phyloP scores from a whole-genome alignment of 2,888 invertebrate species.

The Pycnomerus fuliginosus region DNA sequence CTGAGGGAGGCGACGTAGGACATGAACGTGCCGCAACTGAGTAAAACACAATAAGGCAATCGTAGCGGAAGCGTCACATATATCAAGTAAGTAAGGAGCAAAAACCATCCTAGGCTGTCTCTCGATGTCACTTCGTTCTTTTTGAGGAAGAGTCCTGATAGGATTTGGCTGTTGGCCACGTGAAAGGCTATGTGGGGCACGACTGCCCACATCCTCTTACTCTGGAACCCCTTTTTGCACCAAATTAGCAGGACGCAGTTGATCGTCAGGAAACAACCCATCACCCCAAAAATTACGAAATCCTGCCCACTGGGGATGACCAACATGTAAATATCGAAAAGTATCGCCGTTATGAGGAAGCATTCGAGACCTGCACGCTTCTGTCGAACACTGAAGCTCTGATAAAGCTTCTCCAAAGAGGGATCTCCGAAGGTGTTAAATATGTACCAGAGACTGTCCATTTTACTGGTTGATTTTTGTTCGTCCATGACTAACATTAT shows the following conservation, averaged over 20 bases:
- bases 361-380: constrained; percentile 69
- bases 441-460: constrained; percentile 39
- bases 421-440: constrained; percentile 60
- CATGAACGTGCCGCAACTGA: constrained; percentile 62
- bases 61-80: constrained; percentile 73
- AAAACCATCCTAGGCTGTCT: constrained; percentile 70
- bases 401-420: constrained; percentile 68
- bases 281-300: constrained; percentile 44
- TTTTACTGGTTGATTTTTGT: constrained; percentile 43
- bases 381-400: constrained; percentile 70
- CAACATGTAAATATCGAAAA: constrained; percentile 65
- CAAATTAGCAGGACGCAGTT: constrained; percentile 50
- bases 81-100: constrained; percentile 70
- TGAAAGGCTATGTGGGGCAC: constrained; percentile 68
- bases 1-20: constrained; percentile 62
- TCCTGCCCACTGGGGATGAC: constrained; percentile 58
- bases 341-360: constrained; percentile 66
- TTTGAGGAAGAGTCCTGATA: constrained; percentile 63
- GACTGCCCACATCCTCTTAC: constrained; percentile 55
- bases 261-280: constrained; percentile 48
- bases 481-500: constrained; percentile 44
- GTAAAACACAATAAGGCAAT: constrained; percentile 61
- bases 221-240: constrained; percentile 44
- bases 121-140: constrained; percentile 60
- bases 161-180: constrained; percentile 62